Percentiles rank a stretch among this genome's conserved stretches.
Evolutionary conservation across 2,888 invertebrate genomes (phyloP).

Genomic region (Hirtodrosophila trivittata): DNA sequence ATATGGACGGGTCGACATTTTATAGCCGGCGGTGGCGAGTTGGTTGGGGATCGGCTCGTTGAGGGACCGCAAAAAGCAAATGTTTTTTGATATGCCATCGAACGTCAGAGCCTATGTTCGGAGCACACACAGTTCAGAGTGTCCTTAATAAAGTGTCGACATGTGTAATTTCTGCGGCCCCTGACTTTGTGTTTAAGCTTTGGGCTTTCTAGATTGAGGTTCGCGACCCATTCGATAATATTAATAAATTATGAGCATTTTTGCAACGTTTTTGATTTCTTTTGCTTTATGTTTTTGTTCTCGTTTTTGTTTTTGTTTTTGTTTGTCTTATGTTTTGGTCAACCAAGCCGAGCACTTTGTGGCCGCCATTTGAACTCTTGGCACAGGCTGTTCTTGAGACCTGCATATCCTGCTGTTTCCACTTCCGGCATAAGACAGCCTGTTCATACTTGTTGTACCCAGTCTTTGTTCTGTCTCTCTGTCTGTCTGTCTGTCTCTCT

Average conservation of each 20-base stretch:
- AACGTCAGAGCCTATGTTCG: constrained; percentile 5
- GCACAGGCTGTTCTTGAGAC: constrained; percentile 23
- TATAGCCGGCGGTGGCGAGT: constrained; percentile 59
- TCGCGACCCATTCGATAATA: constrained; percentile 57
- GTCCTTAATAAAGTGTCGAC: constrained; percentile 81
- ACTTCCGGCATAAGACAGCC: constrained; percentile 43
- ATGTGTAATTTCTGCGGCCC: constrained; percentile 79
- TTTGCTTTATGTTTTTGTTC: constrained; percentile 6
- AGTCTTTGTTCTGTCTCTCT: neutral
- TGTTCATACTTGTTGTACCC: constrained; percentile 17
- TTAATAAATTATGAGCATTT: constrained; percentile 71
- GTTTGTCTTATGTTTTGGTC: constrained; percentile 18
- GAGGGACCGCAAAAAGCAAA: constrained; percentile 66
- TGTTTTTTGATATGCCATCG: constrained; percentile 65
- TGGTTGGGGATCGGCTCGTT: constrained; percentile 63
- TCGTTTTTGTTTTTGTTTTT: constrained; percentile 20
- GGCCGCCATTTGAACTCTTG: constrained; percentile 41
- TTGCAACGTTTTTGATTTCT: constrained; percentile 34
- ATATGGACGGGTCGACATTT: constrained; percentile 78
- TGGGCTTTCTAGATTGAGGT: constrained; percentile 13
- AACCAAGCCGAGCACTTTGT: constrained; percentile 26
- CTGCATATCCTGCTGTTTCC: constrained; percentile 18
- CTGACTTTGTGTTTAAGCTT: constrained; percentile 33
- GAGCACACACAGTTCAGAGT: constrained; percentile 26
- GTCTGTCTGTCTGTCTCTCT: constrained; percentile 5